phyloP scores from a whole-genome alignment of 2,113 vertebrate genomes.

The Laterallus jamaicensis region DNA sequence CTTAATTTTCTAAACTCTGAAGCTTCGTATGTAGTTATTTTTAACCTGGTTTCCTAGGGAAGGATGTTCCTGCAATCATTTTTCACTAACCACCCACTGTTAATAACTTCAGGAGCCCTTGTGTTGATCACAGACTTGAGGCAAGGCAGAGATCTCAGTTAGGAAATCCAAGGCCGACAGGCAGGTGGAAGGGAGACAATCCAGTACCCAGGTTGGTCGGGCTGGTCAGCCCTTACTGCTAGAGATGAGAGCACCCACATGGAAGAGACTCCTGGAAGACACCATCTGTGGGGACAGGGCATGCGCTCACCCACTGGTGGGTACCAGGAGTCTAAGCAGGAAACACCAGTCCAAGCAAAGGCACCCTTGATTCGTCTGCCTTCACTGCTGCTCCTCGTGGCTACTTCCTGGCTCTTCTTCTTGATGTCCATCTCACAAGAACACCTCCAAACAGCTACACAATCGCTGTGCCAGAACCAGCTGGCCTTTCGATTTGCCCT shows the following conservation, averaged over 20 bases:
- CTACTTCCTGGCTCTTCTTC: background rate
- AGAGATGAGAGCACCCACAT: fast-evolving
- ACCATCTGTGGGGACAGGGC: fast-evolving
- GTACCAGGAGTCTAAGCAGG: background rate
- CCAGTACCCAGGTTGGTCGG: background rate
- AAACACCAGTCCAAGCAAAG: background rate
- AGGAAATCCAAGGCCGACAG: background rate
- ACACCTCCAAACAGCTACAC: fast-evolving
- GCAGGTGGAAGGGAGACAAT: background rate
- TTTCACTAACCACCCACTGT: constrained; percentile 45
- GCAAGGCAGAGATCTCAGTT: background rate
- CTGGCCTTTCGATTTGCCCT: background rate
- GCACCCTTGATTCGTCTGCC: background rate
- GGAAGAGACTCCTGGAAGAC: background rate
- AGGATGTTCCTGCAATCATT: constrained; percentile 34
- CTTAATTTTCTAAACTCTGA: background rate
- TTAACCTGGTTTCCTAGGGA: constrained; percentile 45
- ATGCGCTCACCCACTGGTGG: fast-evolving
- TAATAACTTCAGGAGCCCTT: constrained; percentile 19
- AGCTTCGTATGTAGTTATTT: constrained; percentile 18
- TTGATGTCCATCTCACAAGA: background rate
- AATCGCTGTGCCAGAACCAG: background rate
- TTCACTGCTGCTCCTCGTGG: background rate
- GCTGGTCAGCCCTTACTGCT: background rate
- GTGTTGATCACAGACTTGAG: background rate